phyloP scores from a whole-genome alignment of 2,113 vertebrate species.

The Hiodon tergisus region DNA sequence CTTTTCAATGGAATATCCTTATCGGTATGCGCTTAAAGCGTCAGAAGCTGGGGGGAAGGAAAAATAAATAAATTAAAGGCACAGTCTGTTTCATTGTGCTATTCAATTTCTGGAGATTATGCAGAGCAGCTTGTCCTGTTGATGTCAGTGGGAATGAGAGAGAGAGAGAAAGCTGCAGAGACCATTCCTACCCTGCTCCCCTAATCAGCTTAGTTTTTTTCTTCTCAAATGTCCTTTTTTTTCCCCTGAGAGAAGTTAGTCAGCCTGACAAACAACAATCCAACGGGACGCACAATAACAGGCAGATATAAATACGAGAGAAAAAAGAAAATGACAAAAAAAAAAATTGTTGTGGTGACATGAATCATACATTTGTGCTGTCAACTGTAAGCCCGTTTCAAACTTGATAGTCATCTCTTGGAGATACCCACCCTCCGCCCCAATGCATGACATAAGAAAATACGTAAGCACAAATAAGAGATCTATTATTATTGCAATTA shows the following conservation, averaged over 20 bases:
- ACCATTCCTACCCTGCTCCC: background rate
- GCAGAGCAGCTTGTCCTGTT: background rate
- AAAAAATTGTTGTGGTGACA: background rate
- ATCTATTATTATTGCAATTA: too few species aligned
- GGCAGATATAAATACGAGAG: background rate
- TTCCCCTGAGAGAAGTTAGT: background rate
- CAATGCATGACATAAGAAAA: too few species aligned
- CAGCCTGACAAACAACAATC: slow-evolving; percentile 3
- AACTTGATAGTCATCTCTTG: background rate
- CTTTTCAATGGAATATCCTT: background rate
- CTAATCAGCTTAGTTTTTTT: slow-evolving; percentile 5
- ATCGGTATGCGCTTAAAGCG: background rate
- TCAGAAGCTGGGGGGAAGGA: background rate
- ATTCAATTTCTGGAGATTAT: slow-evolving; percentile 7
- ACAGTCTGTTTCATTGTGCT: background rate
- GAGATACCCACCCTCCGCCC: background rate
- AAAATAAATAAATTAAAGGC: background rate
- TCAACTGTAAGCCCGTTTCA: background rate
- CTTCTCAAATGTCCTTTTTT: background rate
- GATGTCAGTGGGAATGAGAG: background rate
- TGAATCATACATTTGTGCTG: background rate
- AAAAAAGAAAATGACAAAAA: background rate
- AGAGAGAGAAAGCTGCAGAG: background rate
- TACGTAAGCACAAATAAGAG: too few species aligned
- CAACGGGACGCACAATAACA: background rate